Conservation (phyloP, 2,113 vertebrate genomes). For the Neogale vison region DNA sequence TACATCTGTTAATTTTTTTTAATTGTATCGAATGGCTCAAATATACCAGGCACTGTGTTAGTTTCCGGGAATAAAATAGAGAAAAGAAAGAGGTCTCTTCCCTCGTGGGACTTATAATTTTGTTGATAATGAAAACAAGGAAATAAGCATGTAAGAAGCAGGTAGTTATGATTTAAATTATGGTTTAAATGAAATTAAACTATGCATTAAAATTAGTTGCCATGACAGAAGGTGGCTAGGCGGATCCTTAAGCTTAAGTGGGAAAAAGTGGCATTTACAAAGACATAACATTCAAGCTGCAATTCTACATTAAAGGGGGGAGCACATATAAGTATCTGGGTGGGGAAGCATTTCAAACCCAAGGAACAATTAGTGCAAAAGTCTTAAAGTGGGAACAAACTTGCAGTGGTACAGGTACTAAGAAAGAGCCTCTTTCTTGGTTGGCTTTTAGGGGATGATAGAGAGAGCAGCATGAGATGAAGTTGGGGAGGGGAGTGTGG, state of each 20-base stretch:
- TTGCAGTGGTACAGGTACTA: too few species aligned
- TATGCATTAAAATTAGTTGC: not conserved
- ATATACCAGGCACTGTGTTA: not conserved
- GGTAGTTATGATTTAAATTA: not conserved
- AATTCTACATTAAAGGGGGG: not conserved
- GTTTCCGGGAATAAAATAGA: not conserved
- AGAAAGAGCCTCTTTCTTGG: not conserved
- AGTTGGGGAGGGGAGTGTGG: accelerated
- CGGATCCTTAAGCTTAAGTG: not conserved
- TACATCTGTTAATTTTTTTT: not conserved
- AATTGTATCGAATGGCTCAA: not conserved
- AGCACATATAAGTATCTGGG: not conserved
- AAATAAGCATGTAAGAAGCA: not conserved
- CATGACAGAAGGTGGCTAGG: not conserved
- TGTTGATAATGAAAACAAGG: not conserved
- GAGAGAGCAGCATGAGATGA: accelerated
- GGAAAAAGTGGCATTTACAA: not conserved
- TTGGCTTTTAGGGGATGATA: not conserved
- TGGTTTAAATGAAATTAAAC: not conserved
- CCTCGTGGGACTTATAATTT: not conserved
- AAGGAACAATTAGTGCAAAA: not conserved
- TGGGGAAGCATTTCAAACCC: not conserved
- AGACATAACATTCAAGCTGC: not conserved
- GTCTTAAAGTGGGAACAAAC: too few species aligned
- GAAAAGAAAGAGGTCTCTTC: not conserved